Evolutionary conservation across 2,888 invertebrate species (phyloP).

Genomic region (Dryobotodes eremita): DNA sequence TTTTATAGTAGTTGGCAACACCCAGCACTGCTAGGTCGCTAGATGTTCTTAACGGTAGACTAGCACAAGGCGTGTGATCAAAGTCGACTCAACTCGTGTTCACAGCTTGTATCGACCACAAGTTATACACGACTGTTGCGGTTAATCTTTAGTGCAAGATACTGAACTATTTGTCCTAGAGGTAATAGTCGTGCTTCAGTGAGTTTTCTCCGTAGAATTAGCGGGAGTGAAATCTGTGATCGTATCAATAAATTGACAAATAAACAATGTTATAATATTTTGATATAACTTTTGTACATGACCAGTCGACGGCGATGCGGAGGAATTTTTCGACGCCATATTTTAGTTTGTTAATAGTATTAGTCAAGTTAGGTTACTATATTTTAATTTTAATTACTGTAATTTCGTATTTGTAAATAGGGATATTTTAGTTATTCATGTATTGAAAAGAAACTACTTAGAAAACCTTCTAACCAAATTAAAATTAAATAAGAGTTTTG

Average conservation of each 20-base stretch:
- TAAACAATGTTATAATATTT: background rate
- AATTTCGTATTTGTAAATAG: no score
- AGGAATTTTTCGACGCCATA: no score
- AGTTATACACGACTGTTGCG: constrained; percentile 2
- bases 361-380: no score
- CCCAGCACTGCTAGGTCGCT: background rate
- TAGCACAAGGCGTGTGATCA: constrained; percentile 17
- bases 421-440: no score
- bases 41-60: background rate
- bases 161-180: background rate
- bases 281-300: background rate
- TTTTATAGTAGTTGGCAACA: constrained; percentile 3
- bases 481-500: background rate
- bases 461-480: no score
- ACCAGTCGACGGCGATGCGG: no score
- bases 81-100: constrained; percentile 30
- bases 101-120: constrained; percentile 26
- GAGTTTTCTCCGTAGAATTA: background rate
- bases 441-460: no score
- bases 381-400: no score
- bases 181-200: background rate
- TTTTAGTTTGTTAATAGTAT: no score
- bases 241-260: background rate
- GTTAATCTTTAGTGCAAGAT: background rate
- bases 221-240: background rate